A percentile compares a stretch with the other conserved stretches of the same genome.
These are phyloP conservation scores for Seriola dumerili DNA, from an alignment of 2,113 vertebrate genomes.

Conservation along the genomic window DNA sequence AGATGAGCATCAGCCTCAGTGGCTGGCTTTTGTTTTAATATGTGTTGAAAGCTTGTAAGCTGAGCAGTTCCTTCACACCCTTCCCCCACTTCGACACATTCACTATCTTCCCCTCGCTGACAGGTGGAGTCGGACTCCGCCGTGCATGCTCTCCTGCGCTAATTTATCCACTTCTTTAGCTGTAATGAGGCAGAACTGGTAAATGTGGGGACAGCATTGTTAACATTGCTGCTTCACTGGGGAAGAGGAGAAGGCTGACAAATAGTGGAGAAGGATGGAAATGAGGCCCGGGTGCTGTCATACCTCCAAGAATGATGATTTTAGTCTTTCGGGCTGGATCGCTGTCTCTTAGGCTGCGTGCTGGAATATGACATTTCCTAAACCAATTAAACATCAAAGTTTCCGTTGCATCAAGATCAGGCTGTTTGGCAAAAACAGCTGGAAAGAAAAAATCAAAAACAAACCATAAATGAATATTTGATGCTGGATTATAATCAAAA, in stretches of 20 bases:
- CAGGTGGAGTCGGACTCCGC: conserved; percentile 71
- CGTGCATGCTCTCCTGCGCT: conserved; percentile 75
- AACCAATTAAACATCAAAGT: conserved; percentile 79
- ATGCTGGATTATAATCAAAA: conserved; percentile 31
- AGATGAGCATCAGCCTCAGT: conserved; percentile 35
- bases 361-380: conserved; percentile 65
- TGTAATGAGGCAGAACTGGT: conserved; percentile 85
- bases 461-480: conserved; percentile 30
- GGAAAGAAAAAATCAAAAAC: conserved; percentile 38
- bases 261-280: conserved; percentile 72
- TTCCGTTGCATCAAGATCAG: conserved; percentile 52
- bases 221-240: conserved; percentile 81
- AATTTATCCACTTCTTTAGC: conserved; percentile 83
- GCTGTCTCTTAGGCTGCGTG: conserved; percentile 55
- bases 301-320: conserved; percentile 71
- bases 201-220: conserved; percentile 84
- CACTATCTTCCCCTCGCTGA: conserved; percentile 63
- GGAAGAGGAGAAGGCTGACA: conserved; percentile 70
- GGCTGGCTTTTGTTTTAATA: conserved; percentile 57
- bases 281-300: conserved; percentile 76
- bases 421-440: conserved; percentile 48
- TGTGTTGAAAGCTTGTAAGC: conserved; percentile 48
- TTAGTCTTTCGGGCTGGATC: conserved; percentile 59
- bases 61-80: conserved; percentile 53
- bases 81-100: conserved; percentile 49